Percentiles rank a stretch among this genome's conserved stretches.
Evolutionary conservation across 2,113 vertebrate genomes (phyloP).

Genomic region (Willisornis vidua): DNA sequence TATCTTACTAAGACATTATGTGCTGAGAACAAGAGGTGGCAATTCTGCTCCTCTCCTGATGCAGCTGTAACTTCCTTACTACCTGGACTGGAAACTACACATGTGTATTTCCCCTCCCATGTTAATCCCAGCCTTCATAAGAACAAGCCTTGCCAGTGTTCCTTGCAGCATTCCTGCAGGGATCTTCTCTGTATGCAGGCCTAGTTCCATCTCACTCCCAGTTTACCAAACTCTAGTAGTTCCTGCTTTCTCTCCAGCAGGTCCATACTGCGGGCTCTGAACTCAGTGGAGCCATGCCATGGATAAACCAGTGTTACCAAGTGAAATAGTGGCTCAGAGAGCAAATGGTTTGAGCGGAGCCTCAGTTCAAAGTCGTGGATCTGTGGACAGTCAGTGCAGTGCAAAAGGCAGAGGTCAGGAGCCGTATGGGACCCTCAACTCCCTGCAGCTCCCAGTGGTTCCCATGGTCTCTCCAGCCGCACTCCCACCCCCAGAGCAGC

Average conservation of each 20-base stretch:
- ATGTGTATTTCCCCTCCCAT: neutral
- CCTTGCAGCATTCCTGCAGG: neutral
- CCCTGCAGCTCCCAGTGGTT: neutral
- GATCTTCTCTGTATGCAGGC: neutral
- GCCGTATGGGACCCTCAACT: neutral
- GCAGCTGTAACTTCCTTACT: neutral
- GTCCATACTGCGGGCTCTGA: neutral
- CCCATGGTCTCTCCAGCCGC: neutral
- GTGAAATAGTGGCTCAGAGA: neutral
- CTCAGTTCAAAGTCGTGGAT: neutral
- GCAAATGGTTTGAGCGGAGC: neutral
- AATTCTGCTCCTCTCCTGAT: neutral
- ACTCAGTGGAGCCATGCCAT: accelerated
- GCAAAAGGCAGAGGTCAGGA: neutral
- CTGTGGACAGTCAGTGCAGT: neutral
- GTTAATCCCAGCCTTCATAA: neutral
- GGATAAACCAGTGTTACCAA: neutral
- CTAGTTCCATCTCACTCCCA: neutral
- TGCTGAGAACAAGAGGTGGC: neutral
- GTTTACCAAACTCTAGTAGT: accelerated
- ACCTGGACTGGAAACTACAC: neutral
- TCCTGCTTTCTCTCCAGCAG: neutral
- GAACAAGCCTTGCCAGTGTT: neutral
- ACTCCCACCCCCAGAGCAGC: neutral
- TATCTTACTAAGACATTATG: neutral